phyloP scores from a whole-genome alignment of 2,113 vertebrate species.

The Lampris incognitus region DNA sequence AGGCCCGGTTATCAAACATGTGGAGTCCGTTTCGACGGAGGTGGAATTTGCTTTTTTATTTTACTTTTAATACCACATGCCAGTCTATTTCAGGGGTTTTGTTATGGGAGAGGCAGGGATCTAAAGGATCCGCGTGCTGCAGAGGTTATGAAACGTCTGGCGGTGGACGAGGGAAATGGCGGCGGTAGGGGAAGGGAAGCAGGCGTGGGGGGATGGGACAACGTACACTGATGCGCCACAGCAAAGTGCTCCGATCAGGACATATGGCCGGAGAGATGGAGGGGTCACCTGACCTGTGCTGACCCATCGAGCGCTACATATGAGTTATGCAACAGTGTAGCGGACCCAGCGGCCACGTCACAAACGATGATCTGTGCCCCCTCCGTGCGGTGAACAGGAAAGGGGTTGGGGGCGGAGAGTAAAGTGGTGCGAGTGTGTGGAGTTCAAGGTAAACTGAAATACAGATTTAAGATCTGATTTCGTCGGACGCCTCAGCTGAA shows the following conservation, averaged over 20 bases:
- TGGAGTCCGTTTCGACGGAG: slow-evolving; percentile 7
- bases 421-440: background rate
- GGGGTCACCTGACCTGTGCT: slow-evolving; percentile 41
- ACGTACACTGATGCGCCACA: slow-evolving; percentile 10
- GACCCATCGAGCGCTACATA: slow-evolving; percentile 2
- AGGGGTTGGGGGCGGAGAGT: background rate
- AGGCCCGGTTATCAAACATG: slow-evolving; percentile 20
- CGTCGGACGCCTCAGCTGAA: too few species aligned
- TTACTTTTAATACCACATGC: too few species aligned
- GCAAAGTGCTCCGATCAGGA: slow-evolving; percentile 40
- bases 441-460: background rate
- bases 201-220: background rate
- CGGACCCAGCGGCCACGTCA: background rate
- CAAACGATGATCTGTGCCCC: too few species aligned
- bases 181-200: slow-evolving; percentile 43
- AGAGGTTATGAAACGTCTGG: slow-evolving; percentile 36
- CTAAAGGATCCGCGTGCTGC: slow-evolving; percentile 8
- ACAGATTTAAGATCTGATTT: too few species aligned
- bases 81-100: background rate
- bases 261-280: background rate
- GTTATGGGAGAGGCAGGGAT: background rate
- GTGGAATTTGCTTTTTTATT: too few species aligned
- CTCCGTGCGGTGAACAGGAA: too few species aligned
- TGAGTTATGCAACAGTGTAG: slow-evolving; percentile 50
- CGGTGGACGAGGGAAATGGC: slow-evolving; percentile 5